Base-by-base conservation (phyloP, 2,888 invertebrate genomes). In the Cosmopolites sordidus region DNA sequence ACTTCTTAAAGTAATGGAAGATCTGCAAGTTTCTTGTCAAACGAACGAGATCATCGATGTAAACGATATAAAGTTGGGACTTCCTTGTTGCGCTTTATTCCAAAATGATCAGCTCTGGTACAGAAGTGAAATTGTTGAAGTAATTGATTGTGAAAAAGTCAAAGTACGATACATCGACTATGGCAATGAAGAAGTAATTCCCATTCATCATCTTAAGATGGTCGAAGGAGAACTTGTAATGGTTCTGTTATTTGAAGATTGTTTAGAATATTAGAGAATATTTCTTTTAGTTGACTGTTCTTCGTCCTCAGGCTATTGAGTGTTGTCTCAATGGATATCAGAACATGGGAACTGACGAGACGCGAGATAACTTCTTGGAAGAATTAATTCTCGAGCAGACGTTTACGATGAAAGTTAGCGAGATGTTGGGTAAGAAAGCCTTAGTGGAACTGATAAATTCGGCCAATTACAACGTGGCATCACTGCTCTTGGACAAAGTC, bases 81-180 rank as follows among this genome's bases (percentile, higher is more conserved):
- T 82, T 5, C 83, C 87, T 0, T 89, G 89, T 65, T 85, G 86
- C 60, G 94, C 95, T 0, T 82, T 86, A 53, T 97, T 88, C 68
- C 81, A 83, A 42, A 81, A 76, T 43, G 92, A 92, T 72, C 80
- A 81, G 22, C 86, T 87, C 66, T 98, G 96, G 95, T 97, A 97
- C 72, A 79, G 98, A 60, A 96, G 92, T 0, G 80, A 83, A 67
- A 81, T 96, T 6, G 77, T 83, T 2, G 78, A 78, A 14, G 43
- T 62, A 2, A 43, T 60, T 1, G 58, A 62, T 12, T 58, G 43
- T 1, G 77, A 77, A 14, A 58, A 27, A 11, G 66, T 67, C 8
- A 70, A 81, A 49, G 87, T 98, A 1, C 78, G 85, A 1, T 98
- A 93, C 75, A 86, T 98, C 12, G 98, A 99, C 76, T 99, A 90